Evolutionary conservation across 2,113 vertebrate species (phyloP), one percentile per base, ranked within the genome.

Genomic region (Chlorodrepanis virens): DNA sequence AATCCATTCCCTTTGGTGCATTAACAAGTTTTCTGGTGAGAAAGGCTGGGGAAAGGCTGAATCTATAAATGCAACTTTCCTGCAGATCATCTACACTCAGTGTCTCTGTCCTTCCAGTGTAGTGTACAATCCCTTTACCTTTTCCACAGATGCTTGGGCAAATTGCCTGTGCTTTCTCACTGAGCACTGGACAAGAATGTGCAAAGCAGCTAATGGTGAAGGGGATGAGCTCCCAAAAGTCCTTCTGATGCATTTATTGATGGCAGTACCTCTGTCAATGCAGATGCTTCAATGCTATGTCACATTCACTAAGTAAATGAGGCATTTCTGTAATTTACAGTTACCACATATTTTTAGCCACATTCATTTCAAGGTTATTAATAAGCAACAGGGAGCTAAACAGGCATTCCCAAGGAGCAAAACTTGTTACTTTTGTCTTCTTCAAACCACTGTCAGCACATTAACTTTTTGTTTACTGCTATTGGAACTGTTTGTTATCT

Each of bases 401-500:
- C 45, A 80, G 57, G 50, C 33, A 88, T 88, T 87, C 39, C 75
- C 60, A 87, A 81, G 75, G 75, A 90, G 29, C 22, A 13, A 64
- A 40, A 65, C 44, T 87, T 64, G 45, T 93, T 92, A 79, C 23
- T 88, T 88, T 71, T 61, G 42, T 93, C 78, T 89, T 85, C 70
- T 88, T 39, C 90, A 95, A 74, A 94, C 74, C 67, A 29, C 65
- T 83, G 78, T 85, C 75, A 85, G 71, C 35, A 59, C 84, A 85
- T 8, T 85, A 81, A 79, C 70, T 72, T 94, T 94, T 91, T 90
- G 75, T 91, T 95, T 91, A 67, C 21, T 12, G 33, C 50, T 85
- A 13, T 29, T 93, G 54, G 64, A 93, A 74, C 50, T 22, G 60
- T 91, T 93, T 94, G 63, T 88, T 96, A 79, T 59, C 93, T 96